Percentiles rank a stretch among this genome's conserved stretches.
Conservation (phyloP, 2,113 vertebrate species). For the Rhinolophus sinicus region DNA sequence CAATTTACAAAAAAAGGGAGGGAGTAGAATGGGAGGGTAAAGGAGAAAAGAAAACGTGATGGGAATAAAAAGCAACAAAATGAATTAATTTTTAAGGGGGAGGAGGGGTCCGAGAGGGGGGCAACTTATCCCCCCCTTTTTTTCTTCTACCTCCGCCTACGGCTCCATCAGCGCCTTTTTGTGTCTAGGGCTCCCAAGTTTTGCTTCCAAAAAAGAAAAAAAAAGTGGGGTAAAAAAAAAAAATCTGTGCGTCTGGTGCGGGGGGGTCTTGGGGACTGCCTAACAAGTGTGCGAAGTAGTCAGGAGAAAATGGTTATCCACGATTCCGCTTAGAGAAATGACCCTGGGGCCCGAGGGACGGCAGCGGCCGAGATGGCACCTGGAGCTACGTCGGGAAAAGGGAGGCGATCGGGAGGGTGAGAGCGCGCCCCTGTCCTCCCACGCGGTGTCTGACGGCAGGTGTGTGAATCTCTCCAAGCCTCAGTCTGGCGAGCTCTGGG, state of each 20-base stretch:
- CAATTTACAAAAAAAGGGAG: slow-evolving; percentile 83
- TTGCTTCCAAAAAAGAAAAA: neutral
- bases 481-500: slow-evolving; percentile 31
- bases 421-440: neutral
- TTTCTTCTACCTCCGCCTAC: neutral
- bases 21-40: slow-evolving; percentile 74
- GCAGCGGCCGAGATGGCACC: neutral
- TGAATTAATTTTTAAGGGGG: slow-evolving; percentile 76
- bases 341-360: neutral
- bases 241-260: neutral
- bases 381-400: neutral
- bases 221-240: neutral
- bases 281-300: slow-evolving; percentile 55
- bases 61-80: slow-evolving; percentile 81
- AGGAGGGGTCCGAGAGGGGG: slow-evolving; percentile 6
- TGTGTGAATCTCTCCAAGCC: slow-evolving; percentile 1
- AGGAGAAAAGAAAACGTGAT: slow-evolving; percentile 82
- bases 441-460: slow-evolving; percentile 38
- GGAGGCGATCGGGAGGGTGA: rapidly evolving
- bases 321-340: neutral
- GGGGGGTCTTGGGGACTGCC: slow-evolving; percentile 35
- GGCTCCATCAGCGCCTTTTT: slow-evolving; percentile 43
- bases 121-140: neutral
- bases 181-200: slow-evolving; percentile 54
- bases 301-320: neutral